A percentile compares a stretch with the other conserved stretches of the same genome.
phyloP scores from a whole-genome alignment of 2,113 vertebrate genomes.

The Romanogobio albipinnatus region DNA sequence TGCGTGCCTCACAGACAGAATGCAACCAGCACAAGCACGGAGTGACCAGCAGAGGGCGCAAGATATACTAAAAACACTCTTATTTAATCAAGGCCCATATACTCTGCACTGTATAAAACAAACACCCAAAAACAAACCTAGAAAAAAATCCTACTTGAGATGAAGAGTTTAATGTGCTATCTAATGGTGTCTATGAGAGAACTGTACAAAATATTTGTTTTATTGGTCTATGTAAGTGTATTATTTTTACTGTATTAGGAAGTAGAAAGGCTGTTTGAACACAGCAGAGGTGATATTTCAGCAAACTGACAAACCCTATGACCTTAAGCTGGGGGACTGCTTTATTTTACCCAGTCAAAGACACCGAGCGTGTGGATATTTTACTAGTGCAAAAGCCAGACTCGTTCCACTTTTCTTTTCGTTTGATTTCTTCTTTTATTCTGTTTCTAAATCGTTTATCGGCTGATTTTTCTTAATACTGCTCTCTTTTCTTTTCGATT shows the following conservation, averaged over 20 bases:
- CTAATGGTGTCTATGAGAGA: constrained; percentile 65
- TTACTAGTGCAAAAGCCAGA: constrained; percentile 55
- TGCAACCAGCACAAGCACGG: constrained; percentile 74
- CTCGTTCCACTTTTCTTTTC: neutral
- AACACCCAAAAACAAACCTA: constrained; percentile 68
- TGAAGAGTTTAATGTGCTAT: constrained; percentile 73
- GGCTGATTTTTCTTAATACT: constrained; percentile 53
- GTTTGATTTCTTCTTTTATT: constrained; percentile 34
- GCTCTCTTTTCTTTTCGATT: constrained; percentile 54
- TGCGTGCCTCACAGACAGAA: constrained; percentile 80
- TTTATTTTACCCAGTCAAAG: constrained; percentile 69
- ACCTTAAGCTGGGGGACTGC: constrained; percentile 78
- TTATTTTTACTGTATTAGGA: constrained; percentile 61
- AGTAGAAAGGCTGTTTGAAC: constrained; percentile 57
- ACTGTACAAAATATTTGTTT: constrained; percentile 73
- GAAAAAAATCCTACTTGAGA: constrained; percentile 80
- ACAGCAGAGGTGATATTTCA: constrained; percentile 59
- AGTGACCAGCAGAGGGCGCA: constrained; percentile 72
- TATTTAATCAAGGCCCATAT: constrained; percentile 81
- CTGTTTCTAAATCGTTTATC: neutral
- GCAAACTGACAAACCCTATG: constrained; percentile 84
- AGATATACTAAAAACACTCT: constrained; percentile 65
- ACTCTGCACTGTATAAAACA: constrained; percentile 93
- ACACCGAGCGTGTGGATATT: constrained; percentile 79
- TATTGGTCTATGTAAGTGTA: constrained; percentile 62